Evolutionary conservation across 2,797 vertebrate genomes (phyloP).

Genomic region (Leuciscus waleckii): DNA sequence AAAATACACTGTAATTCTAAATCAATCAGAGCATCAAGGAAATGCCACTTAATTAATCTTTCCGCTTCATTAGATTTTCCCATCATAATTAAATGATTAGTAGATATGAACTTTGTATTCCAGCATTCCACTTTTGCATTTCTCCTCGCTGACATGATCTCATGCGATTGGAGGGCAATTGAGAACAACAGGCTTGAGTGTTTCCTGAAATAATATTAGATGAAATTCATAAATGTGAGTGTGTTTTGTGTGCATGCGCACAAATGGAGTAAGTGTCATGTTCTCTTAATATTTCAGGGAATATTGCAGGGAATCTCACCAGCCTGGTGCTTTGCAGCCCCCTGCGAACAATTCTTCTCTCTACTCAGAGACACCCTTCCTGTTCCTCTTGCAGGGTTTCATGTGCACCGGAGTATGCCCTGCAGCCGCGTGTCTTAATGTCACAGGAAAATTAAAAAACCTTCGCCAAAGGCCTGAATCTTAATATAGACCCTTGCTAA

Average conservation of each 20-base stretch:
- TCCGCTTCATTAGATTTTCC: constrained; percentile 58
- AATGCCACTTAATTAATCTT: constrained; percentile 63
- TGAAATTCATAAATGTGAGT: constrained; percentile 24
- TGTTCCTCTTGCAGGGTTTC: constrained; percentile 38
- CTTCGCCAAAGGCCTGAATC: constrained; percentile 82
- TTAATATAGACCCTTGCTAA: constrained; percentile 82
- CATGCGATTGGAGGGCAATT: constrained; percentile 44
- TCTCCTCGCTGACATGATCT: constrained; percentile 38
- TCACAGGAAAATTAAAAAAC: constrained; percentile 88
- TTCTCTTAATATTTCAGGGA: not conserved
- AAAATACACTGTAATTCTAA: constrained; percentile 37
- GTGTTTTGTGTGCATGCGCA: not conserved
- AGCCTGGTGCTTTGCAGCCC: not conserved
- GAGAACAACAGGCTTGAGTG: constrained; percentile 29
- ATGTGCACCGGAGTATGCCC: constrained; percentile 75
- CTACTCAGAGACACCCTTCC: constrained; percentile 26
- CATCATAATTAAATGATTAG: constrained; percentile 63
- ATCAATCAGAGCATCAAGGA: constrained; percentile 58
- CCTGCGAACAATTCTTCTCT: not conserved
- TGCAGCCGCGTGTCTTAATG: constrained; percentile 86
- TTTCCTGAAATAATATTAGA: constrained; percentile 32
- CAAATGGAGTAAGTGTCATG: not conserved
- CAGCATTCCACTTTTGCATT: constrained; percentile 48
- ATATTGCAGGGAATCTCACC: not conserved
- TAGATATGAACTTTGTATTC: constrained; percentile 72